Base-by-base conservation (phyloP, 2,113 vertebrate species). In the Ictalurus furcatus region DNA sequence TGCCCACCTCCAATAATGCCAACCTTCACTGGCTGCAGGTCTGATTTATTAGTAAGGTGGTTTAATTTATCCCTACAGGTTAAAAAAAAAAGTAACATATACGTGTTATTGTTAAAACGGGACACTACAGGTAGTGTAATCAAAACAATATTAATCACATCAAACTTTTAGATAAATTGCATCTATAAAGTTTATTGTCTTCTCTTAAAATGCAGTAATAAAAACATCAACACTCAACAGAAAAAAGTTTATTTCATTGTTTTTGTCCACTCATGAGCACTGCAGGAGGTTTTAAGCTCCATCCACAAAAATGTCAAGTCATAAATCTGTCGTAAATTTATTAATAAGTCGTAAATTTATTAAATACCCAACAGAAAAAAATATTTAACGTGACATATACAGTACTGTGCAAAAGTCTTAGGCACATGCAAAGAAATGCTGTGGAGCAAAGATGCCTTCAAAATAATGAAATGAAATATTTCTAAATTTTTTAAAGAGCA, bases 1-100 rank as follows among this genome's bases (percentile, higher is more conserved):
- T 93, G 92, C 37, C 96, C 96, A 23, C 94, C 82, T 25, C 96
- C 95, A 5, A 97, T 91, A 88, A 97, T 94, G 19, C 96, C 96
- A 86, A 97, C 90, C 19, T 92, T 92, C 40, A 96, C 71, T n/a
- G 61, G 84, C 37, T 40, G 76, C 74, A n/a, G 0, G 0, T 80
- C 7, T 0, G 67, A 83, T 87, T 37, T 85, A 54, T 59, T 37
- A 8, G n/a, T 3, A 28, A 40, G 25, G 21, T 37, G 61, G 6
- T 17, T n/a, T 37, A 82, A 63, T 78, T 89, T 90, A 56, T 59
- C 52, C 82, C 87, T 86, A 84, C 69, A 44, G 40, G 37, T 88
- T 52, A 52, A 85, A 48, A 48, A 48, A 48, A 48, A 44, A 44
- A 48, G 44, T 89, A 48, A 69, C 74, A 69, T 17, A n/a, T 6